phyloP scores from a whole-genome alignment of 2,797 vertebrate species.

The Pangasius macronema region DNA sequence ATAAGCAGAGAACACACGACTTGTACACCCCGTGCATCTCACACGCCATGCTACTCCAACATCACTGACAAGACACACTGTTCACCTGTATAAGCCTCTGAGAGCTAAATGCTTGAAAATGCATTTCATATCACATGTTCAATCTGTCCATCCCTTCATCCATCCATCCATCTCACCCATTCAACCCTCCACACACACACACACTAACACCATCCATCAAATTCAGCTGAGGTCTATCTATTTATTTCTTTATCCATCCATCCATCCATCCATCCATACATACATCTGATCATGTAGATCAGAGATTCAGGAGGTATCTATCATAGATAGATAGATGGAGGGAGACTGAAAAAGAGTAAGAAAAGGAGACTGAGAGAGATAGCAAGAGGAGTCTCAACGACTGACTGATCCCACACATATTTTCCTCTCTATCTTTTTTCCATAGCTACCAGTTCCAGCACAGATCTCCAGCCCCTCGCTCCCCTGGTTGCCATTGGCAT shows the following conservation, averaged over 20 bases:
- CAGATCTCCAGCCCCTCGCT: slow-evolving; percentile 55
- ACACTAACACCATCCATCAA: background rate
- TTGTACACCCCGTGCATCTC: background rate
- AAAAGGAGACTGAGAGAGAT: too few relatives aligned
- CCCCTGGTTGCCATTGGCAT: slow-evolving; percentile 63
- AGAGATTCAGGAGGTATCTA: slow-evolving; percentile 69
- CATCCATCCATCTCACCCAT: background rate
- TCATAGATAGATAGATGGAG: too few relatives aligned
- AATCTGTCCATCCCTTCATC: background rate
- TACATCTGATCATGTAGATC: background rate
- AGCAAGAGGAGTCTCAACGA: too few relatives aligned
- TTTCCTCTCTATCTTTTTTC: slow-evolving; percentile 31
- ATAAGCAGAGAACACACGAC: background rate
- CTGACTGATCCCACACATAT: slow-evolving; percentile 28
- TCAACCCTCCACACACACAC: background rate
- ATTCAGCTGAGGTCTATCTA: background rate
- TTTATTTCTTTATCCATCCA: background rate
- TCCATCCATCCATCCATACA: background rate
- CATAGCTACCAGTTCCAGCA: slow-evolving; percentile 72
- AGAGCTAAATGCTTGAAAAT: background rate
- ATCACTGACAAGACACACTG: background rate
- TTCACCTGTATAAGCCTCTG: background rate
- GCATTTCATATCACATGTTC: background rate
- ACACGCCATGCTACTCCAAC: background rate
- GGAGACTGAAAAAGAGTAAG: too few relatives aligned